phyloP scores from a whole-genome alignment of 37 sponge, comb jelly and placozoan species.

The Oopsacas minuta region DNA sequence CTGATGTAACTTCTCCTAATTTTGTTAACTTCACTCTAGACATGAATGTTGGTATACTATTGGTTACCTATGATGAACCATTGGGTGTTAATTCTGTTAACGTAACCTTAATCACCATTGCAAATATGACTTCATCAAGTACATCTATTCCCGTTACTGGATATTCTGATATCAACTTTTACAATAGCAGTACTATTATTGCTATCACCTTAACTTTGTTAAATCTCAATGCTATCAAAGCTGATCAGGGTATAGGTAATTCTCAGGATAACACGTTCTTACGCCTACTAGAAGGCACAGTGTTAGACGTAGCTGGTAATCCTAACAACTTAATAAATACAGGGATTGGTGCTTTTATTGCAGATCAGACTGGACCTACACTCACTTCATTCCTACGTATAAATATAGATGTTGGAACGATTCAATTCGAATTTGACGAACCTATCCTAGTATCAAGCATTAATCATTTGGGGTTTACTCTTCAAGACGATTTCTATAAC shows the following conservation, averaged over 20 bases:
- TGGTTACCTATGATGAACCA: slow-evolving; percentile 18
- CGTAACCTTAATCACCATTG: not conserved
- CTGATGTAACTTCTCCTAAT: slow-evolving; percentile 18
- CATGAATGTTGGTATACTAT: slow-evolving; percentile 10
- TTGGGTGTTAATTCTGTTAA: not conserved
- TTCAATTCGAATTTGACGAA: slow-evolving; percentile 63
- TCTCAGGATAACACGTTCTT: slow-evolving; percentile 43
- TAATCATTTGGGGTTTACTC: slow-evolving; percentile 28
- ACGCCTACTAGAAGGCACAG: slow-evolving; percentile 26
- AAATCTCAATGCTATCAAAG: slow-evolving; percentile 54
- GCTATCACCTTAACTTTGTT: slow-evolving; percentile 27
- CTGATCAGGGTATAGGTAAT: slow-evolving; percentile 29
- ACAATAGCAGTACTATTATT: slow-evolving; percentile 29
- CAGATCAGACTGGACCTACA: slow-evolving; percentile 49
- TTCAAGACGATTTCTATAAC: slow-evolving; percentile 32
- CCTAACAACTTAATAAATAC: not conserved
- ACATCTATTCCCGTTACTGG: slow-evolving; percentile 15
- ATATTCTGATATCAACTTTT: slow-evolving; percentile 30
- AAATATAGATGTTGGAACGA: slow-evolving; percentile 36
- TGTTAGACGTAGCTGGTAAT: slow-evolving; percentile 46
- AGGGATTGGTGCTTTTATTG: not conserved
- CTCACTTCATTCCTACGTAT: slow-evolving; percentile 40
- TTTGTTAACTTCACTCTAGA: slow-evolving; percentile 16
- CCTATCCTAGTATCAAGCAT: slow-evolving; percentile 39
- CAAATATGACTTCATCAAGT: not conserved